phyloP scores from a whole-genome alignment of 2,888 invertebrate species.

The Ichneumon xanthorius region DNA sequence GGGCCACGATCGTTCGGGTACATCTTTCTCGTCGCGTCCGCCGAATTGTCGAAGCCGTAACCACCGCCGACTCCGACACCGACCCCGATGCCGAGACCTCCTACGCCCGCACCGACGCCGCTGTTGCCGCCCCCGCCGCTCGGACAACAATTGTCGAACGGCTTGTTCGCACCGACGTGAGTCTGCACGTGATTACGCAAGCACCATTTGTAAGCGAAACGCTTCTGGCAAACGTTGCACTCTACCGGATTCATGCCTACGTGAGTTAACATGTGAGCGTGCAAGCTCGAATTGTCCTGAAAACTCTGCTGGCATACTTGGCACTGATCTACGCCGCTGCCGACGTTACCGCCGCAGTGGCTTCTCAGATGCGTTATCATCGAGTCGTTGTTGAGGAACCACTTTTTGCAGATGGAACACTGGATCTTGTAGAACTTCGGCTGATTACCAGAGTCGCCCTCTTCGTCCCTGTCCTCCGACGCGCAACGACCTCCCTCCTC shows the following conservation, averaged over 20 bases:
- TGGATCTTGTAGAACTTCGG: conserved; percentile 83
- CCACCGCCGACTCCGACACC: conserved; percentile 4
- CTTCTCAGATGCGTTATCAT: conserved; percentile 82
- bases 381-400: conserved; percentile 83
- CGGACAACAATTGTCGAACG: conserved; percentile 69
- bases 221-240: conserved; percentile 81
- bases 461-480: conserved; percentile 12
- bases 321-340: conserved; percentile 76
- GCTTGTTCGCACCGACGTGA: conserved; percentile 65
- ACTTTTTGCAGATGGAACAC: conserved; percentile 82
- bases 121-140: conserved; percentile 35
- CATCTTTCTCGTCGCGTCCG: conserved; percentile 51
- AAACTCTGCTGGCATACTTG: conserved; percentile 81
- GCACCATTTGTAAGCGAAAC: conserved; percentile 81
- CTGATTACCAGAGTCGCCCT: conserved; percentile 34
- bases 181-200: conserved; percentile 80
- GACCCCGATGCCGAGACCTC: background rate
- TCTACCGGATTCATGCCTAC: conserved; percentile 80
- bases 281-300: conserved; percentile 77
- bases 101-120: conserved; percentile 19
- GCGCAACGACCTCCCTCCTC: conserved; percentile 8
- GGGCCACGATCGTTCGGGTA: conserved; percentile 46
- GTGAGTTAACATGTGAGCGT: conserved; percentile 81
- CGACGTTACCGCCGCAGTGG: conserved; percentile 75
- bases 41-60: conserved; percentile 48